phyloP scores from a whole-genome alignment of 2,888 invertebrate species.

The Sarcophaga subvicina region DNA sequence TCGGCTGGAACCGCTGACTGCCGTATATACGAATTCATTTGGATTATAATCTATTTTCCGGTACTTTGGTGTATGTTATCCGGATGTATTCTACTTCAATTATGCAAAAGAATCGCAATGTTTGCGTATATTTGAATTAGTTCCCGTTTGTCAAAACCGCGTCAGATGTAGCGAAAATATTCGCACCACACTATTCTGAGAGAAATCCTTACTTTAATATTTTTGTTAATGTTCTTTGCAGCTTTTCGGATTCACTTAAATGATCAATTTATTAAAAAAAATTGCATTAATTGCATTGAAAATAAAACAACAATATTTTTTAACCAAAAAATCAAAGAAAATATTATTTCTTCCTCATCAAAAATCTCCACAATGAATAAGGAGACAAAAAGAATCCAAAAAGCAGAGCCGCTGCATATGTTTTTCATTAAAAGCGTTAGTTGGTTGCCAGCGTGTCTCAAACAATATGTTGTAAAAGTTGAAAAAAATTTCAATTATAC shows the following conservation, averaged over 20 bases:
- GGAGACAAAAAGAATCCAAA: constrained; percentile 34
- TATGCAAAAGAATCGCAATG: constrained; percentile 47
- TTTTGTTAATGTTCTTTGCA: background rate
- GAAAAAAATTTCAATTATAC: too few relatives aligned
- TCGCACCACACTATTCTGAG: constrained; percentile 16
- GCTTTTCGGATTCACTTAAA: constrained; percentile 9
- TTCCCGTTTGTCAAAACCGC: constrained; percentile 45
- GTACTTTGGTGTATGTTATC: background rate
- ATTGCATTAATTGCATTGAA: constrained; percentile 57
- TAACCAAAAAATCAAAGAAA: constrained; percentile 65
- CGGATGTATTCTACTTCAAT: constrained; percentile 5
- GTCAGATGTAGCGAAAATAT: constrained; percentile 43
- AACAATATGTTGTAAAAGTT: background rate
- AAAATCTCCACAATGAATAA: constrained; percentile 62
- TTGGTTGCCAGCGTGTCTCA: background rate
- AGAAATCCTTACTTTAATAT: background rate
- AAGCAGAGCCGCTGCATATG: constrained; percentile 35
- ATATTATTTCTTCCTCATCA: constrained; percentile 65
- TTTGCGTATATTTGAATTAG: constrained; percentile 41
- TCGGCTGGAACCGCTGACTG: constrained; percentile 72
- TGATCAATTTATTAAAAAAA: constrained; percentile 34
- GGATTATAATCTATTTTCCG: background rate
- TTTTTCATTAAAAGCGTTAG: background rate
- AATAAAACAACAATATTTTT: constrained; percentile 66
- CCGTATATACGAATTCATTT: constrained; percentile 74